Percentiles rank a stretch among this genome's conserved stretches.
These are phyloP conservation scores for Bombyx mori DNA, from an alignment of 1,140 invertebrate species.

Conservation along the genomic window ASM3026992v2 NC_085125.1:1765501-1766000, in stretches of 20 bases:
- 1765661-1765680: too few species aligned
- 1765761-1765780: slow-evolving; percentile 41
- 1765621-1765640: too few species aligned
- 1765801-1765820: slow-evolving; percentile 38
- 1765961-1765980: too few species aligned
- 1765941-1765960: background rate
- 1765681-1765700: too few species aligned
- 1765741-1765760: slow-evolving; percentile 32
- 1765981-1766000: too few species aligned
- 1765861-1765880: slow-evolving; percentile 29
- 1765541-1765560: too few species aligned
- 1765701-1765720: slow-evolving; percentile 39
- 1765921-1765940: slow-evolving; percentile 45
- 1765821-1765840: slow-evolving; percentile 22
- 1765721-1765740: slow-evolving; percentile 31
- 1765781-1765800: slow-evolving; percentile 47
- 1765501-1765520: too few species aligned
- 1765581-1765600: too few species aligned
- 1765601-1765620: too few species aligned
- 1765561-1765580: too few species aligned
- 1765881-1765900: slow-evolving; percentile 45
- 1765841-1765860: slow-evolving; percentile 28
- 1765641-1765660: too few species aligned
- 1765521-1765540: too few species aligned
- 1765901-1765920: slow-evolving; percentile 41